Base-by-base conservation (phyloP, 1,140 invertebrate species). In the Metaphire vulgaris region DNA sequence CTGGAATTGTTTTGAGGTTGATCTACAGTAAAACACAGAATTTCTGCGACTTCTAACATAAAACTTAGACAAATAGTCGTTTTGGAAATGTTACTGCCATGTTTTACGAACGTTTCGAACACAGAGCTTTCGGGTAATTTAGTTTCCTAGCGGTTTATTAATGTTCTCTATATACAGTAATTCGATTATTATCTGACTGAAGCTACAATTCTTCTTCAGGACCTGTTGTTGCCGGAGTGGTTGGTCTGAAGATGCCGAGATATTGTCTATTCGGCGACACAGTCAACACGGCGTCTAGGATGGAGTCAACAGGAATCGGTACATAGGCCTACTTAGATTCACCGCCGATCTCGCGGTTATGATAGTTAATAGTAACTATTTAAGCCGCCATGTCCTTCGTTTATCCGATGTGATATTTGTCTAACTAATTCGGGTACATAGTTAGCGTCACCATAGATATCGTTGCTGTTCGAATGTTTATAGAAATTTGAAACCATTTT, bases 211-310 rank as follows among this genome's bases (percentile, higher is more conserved):
- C 31, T 12, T 1, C 28, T 71, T 71, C 12, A 71, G 69, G 69
- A 26, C 69, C 69, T 71, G 69, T 71, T 2, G 69, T 71, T 30
- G 69, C 69, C 2, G 69, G 69, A 29, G 69, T 71, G 32, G 69
- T 71, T 33, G 69, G 69, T 26, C 28, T 29, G 69, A 71, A 71
- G 32, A 71, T 71, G 69, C 69, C 69, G 6, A 29, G 69, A n/a
- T 71, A 71, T 32, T 71, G 69, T 32, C 32, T 71, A 1, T 71
- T 71, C 33, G 69, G 69, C 26, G 69, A 71, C 29, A 71, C 69
- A 29, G 69, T 71, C 2, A 71, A 71, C 69, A 71, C 69, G n/a
- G 69, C 69, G 26, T 71, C 69, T 31, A 26, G 69, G 33, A n/a
- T 71, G n/a, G 69, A 71, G 32, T 32, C 69, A 33, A 30, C 69